Conservation (phyloP, 2,888 invertebrate species). For the Argyresthia albistria region DNA sequence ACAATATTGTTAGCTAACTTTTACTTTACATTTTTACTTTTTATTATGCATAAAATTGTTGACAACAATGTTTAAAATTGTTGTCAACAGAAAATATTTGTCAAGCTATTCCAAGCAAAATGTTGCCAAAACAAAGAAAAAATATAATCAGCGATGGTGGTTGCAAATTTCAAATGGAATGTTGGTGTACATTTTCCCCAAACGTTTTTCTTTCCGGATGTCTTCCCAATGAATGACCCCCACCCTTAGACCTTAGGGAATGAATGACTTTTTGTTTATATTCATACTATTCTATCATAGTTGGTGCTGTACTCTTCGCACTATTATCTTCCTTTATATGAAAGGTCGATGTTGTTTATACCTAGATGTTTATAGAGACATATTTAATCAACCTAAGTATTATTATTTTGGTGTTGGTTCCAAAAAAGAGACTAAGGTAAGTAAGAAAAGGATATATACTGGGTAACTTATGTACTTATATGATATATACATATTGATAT, state of each 20-base stretch:
- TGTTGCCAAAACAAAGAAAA: slow-evolving; percentile 53
- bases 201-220: slow-evolving; percentile 30
- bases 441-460: too few species aligned
- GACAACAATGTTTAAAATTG: background rate
- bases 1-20: too few species aligned
- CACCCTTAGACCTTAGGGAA: slow-evolving; percentile 59
- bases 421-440: too few species aligned
- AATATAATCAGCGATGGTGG: slow-evolving; percentile 40
- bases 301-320: slow-evolving; percentile 46
- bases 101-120: slow-evolving; percentile 12
- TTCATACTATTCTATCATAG: slow-evolving; percentile 53
- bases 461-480: too few species aligned
- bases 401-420: background rate
- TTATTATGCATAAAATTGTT: too few species aligned
- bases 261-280: slow-evolving; percentile 46
- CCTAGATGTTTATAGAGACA: background rate
- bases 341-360: slow-evolving; percentile 50
- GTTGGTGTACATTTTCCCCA: slow-evolving; percentile 74
- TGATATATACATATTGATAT: too few species aligned
- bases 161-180: slow-evolving; percentile 75
- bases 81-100: background rate
- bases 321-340: slow-evolving; percentile 49
- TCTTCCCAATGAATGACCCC: slow-evolving; percentile 71
- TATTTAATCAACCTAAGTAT: background rate
- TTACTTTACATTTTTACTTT: too few species aligned